These are phyloP conservation scores for Papilio polytes DNA, from an alignment of 1,140 invertebrate species.

Conservation along the genomic window DNA sequence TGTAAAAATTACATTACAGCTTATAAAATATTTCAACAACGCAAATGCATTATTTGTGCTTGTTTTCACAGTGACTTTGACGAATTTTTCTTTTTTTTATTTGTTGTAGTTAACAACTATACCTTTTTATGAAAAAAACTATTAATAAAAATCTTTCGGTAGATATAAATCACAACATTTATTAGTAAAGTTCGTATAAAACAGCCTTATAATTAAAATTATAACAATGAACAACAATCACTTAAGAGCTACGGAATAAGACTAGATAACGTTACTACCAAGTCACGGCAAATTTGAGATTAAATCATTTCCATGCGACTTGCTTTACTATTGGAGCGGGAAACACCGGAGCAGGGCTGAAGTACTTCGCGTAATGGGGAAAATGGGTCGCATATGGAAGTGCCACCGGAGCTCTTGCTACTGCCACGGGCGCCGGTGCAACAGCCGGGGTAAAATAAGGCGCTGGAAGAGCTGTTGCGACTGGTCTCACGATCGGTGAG, in stretches of 20 bases:
- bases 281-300: conserved; percentile 23
- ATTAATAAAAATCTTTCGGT: not conserved
- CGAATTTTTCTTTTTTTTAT: too few relatives aligned
- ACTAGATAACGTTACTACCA: conserved; percentile 32
- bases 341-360: conserved; percentile 52
- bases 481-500: conserved; percentile 57
- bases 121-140: not conserved
- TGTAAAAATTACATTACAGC: too few relatives aligned
- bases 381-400: conserved; percentile 44
- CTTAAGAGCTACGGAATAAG: conserved; percentile 37
- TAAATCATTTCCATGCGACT: conserved; percentile 71
- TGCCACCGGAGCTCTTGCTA: conserved; percentile 47
- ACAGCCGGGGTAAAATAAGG: conserved; percentile 46
- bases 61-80: too few relatives aligned
- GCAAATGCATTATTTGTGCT: too few relatives aligned
- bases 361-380: conserved; percentile 43
- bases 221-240: conserved; percentile 49
- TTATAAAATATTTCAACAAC: too few relatives aligned
- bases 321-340: conserved; percentile 63
- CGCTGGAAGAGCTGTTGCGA: conserved; percentile 52
- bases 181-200: conserved; percentile 51
- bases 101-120: too few relatives aligned
- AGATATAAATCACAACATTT: conserved; percentile 26
- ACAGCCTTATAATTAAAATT: conserved; percentile 42
- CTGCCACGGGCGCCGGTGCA: conserved; percentile 48